Evolutionary conservation across 2,888 invertebrate genomes (phyloP), one percentile per base, ranked within the genome.

Genomic region (Nineta flava): DNA sequence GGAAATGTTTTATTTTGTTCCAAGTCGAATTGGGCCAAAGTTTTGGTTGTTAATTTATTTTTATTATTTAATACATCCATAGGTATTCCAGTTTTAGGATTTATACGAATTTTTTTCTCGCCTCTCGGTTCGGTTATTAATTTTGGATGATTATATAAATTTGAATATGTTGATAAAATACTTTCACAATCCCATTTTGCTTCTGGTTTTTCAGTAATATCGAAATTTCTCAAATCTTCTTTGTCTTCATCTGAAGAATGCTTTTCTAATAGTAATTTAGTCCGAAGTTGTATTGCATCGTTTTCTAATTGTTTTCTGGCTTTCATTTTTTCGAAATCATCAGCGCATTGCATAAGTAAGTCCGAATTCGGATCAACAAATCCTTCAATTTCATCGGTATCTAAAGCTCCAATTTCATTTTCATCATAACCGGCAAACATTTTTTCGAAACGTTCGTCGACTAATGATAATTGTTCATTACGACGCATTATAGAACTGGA

Each of bases 141-240:
- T 63, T 86, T 88, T 0, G 96, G 96, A 68, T 88, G 90, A 68
- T 96, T 95, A 65, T 91, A 92, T 48, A 87, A 72, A 62, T 84
- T 95, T 7, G 93, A 93, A 64, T 90, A 90, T 0, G 90, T 93
- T 16, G 87, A 86, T 5, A 94, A 69, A 56, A 94, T 84, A 50
- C 87, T 87, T 70, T 94, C 87, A 60, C 94, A 94, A 68, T 95
- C 94, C 87, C 86, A 92, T 63, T 79, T 82, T 54, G 79, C 74
- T 57, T 74, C 75, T 55, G 79, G 75, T 0, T 73, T 69, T 48
- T 79, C 74, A 26, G 78, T 74, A 1, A 82, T 76, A 54, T 79
- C 68, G 1, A 78, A 66, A 32, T 73, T 72, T 35, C 80, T 64
- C 10, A 81, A 69, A 53, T 76, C 73, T 2, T 79, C 77, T 35